Conservation (phyloP, 2,888 invertebrate species). For the Linyphia triangularis region DNA sequence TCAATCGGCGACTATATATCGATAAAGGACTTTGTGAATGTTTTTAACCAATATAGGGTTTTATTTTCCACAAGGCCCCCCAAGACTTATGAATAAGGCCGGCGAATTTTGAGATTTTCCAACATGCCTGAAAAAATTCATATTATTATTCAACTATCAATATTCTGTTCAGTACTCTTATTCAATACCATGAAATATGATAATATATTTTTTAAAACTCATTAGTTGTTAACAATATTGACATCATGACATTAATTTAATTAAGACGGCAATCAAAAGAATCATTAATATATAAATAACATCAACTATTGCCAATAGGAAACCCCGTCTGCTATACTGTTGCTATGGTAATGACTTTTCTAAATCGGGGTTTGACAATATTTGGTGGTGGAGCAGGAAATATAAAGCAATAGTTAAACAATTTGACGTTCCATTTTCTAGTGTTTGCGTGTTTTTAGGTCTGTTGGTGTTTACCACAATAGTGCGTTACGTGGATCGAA, state of each 20-base stretch:
- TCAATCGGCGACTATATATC: no score
- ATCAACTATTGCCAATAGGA: not conserved
- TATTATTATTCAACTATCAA: no score
- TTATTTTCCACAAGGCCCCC: no score
- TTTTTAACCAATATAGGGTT: no score
- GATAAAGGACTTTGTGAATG: no score
- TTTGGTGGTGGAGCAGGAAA: not conserved
- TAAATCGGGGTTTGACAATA: no score
- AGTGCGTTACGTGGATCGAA: slow-evolving; percentile 7
- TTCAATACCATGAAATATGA: no score
- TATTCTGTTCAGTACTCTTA: no score
- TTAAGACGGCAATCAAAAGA: not conserved
- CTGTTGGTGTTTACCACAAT: slow-evolving; percentile 19
- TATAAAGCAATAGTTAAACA: not conserved
- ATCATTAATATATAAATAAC: not conserved
- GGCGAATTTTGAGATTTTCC: no score
- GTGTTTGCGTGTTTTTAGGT: not conserved
- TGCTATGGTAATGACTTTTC: not conserved
- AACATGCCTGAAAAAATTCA: no score
- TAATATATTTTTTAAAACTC: no score
- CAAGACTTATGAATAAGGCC: no score
- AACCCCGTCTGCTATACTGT: not conserved
- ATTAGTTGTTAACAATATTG: not conserved
- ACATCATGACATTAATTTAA: not conserved
- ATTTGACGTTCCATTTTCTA: not conserved